A percentile compares a stretch with the other conserved stretches of the same genome.
These are phyloP conservation scores for Phyllopteryx taeniolatus DNA, from an alignment of 2,113 vertebrate species.

Conservation along the genomic window DNA sequence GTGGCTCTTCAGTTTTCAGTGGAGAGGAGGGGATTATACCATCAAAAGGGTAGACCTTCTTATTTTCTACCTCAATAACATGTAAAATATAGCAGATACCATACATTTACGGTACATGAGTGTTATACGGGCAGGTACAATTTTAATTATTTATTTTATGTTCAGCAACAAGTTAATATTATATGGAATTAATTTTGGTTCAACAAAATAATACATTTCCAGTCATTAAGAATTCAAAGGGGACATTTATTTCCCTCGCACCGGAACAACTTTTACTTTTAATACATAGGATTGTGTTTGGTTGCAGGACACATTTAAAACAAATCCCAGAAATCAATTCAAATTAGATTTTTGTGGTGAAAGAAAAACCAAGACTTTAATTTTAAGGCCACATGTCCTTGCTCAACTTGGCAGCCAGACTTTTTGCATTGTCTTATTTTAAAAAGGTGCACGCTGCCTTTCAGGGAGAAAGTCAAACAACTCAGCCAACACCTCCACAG, in stretches of 20 bases:
- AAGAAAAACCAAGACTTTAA: not conserved
- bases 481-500: constrained; percentile 32
- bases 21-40: not conserved
- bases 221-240: too few relatives aligned
- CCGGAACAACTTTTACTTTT: too few relatives aligned
- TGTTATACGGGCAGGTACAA: too few relatives aligned
- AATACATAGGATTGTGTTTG: not conserved
- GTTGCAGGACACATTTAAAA: not conserved
- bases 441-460: constrained; percentile 36
- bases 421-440: constrained; percentile 34
- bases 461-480: constrained; percentile 34
- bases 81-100: too few relatives aligned
- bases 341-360: not conserved
- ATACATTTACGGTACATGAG: too few relatives aligned
- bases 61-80: not conserved
- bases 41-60: not conserved
- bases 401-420: constrained; percentile 31
- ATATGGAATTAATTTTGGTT: too few relatives aligned
- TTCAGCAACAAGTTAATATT: too few relatives aligned
- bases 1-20: not conserved
- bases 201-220: too few relatives aligned
- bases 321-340: not conserved
- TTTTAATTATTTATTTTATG: too few relatives aligned
- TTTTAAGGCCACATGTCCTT: too few relatives aligned
- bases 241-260: too few relatives aligned